phyloP scores from a whole-genome alignment of 2,888 invertebrate genomes.

The Allophyes oxyacanthae region DNA sequence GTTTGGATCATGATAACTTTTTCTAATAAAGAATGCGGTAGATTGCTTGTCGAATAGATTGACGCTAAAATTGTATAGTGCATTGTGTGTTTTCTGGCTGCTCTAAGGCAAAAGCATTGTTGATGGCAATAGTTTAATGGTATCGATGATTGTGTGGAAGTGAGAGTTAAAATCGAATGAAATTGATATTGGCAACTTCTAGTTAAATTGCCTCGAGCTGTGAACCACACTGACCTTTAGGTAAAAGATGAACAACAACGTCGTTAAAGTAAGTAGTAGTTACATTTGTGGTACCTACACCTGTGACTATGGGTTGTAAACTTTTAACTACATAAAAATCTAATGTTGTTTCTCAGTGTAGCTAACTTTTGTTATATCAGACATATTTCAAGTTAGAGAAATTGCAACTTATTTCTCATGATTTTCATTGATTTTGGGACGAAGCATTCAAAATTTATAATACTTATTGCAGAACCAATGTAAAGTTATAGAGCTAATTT shows the following conservation, averaged over 20 bases:
- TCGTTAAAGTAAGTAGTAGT: slow-evolving; percentile 2
- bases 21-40: slow-evolving; percentile 53
- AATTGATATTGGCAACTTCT: slow-evolving; percentile 36
- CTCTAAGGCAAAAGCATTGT: slow-evolving; percentile 36
- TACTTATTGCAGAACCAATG: slow-evolving; percentile 18
- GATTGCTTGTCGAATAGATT: slow-evolving; percentile 56
- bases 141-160: slow-evolving; percentile 34
- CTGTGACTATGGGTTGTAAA: not conserved
- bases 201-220: slow-evolving; percentile 35
- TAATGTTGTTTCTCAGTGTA: too few species aligned
- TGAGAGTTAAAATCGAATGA: slow-evolving; percentile 36
- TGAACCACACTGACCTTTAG: slow-evolving; percentile 5
- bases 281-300: too few species aligned
- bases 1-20: slow-evolving; percentile 56
- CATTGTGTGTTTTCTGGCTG: slow-evolving; percentile 42
- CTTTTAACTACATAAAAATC: too few species aligned
- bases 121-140: slow-evolving; percentile 41
- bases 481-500: slow-evolving; percentile 5
- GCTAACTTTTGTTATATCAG: not conserved
- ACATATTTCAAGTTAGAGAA: not conserved
- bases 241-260: slow-evolving; percentile 14
- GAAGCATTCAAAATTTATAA: slow-evolving; percentile 4
- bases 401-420: too few species aligned
- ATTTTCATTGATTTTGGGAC: too few species aligned
- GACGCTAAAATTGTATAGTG: slow-evolving; percentile 57